Evolutionary conservation across 2,888 invertebrate genomes (phyloP), one percentile per base, ranked within the genome.

Genomic region (Cataglyphis cursor): DNA sequence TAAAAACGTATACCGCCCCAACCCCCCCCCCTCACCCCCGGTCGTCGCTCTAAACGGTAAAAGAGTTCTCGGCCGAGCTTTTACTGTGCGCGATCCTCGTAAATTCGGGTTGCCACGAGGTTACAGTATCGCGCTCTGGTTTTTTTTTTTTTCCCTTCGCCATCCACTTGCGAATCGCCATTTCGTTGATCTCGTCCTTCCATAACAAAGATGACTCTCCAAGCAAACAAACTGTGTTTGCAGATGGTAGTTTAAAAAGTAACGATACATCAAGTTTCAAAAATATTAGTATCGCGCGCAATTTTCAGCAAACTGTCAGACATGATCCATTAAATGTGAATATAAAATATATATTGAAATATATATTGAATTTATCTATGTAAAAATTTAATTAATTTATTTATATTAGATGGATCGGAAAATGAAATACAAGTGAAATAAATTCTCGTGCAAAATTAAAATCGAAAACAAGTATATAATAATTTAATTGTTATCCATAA

Each of bases 21-120:
- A 8, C 15, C 15, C 61, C 31, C 0, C 64, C 24, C 24, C 24
- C 24, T 0, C 24, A 1, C 24, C 24, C 31, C 6, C 64, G 76
- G 9, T 31, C 31, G 12, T 41, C 38, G 21, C 64, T 2, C 6
- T 12, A 15, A 65, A 81, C 44, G 72, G 90, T 90, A 90, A 90
- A 88, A 86, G 87, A 88, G 86, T 83, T 88, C 82, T 74, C 82
- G 82, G 59, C n/a, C 74, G 86, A 82, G 88, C 87, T 90, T 88
- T 90, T 91, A 90, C 89, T 70, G 84, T 28, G n/a, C 86, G 84
- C 86, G 80, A 88, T 87, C 86, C 90, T 91, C 92, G 89, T 92
- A 92, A 91, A 92, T 91, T 89, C 86, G 84, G 83, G 48, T 51
- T 8, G 48, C 48, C n/a, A 51, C 48, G 48, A 51, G 48, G n/a